Conservation (phyloP, 2,797 vertebrate species). For the Percopsis omiscomaycus region DNA sequence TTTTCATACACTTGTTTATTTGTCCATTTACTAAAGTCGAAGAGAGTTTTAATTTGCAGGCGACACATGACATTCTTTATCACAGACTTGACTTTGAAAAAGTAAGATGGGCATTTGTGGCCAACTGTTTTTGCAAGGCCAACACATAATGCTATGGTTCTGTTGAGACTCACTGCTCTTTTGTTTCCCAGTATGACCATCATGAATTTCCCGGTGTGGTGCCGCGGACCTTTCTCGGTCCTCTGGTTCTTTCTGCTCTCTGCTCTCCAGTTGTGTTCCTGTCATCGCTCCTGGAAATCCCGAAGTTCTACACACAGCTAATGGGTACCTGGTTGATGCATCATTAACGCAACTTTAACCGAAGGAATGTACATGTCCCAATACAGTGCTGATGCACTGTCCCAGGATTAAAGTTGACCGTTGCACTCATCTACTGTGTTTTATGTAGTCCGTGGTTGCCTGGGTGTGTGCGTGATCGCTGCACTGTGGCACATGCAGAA, state of each 20-base stretch:
- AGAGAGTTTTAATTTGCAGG: constrained; percentile 96
- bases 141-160: background rate
- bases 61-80: constrained; percentile 89
- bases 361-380: background rate
- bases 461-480: constrained; percentile 83
- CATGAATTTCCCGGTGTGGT: constrained; percentile 95
- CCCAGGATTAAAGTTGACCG: background rate
- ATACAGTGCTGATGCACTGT: background rate
- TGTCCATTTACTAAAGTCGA: constrained; percentile 97
- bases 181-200: constrained; percentile 89
- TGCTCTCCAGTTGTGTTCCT: constrained; percentile 80
- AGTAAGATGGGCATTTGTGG: constrained; percentile 71
- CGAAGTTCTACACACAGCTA: constrained; percentile 90
- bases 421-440: background rate
- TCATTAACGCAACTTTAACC: background rate
- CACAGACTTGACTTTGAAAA: constrained; percentile 84
- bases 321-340: constrained; percentile 70
- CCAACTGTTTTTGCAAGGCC: constrained; percentile 13
- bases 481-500: constrained; percentile 87
- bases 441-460: constrained; percentile 82
- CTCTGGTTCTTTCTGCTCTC: constrained; percentile 81
- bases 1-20: constrained; percentile 79
- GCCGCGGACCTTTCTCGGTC: constrained; percentile 92
- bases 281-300: constrained; percentile 77
- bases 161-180: background rate